Conservation (phyloP, 2,797 vertebrate species). For the Platyrinchus mystaceus region DNA sequence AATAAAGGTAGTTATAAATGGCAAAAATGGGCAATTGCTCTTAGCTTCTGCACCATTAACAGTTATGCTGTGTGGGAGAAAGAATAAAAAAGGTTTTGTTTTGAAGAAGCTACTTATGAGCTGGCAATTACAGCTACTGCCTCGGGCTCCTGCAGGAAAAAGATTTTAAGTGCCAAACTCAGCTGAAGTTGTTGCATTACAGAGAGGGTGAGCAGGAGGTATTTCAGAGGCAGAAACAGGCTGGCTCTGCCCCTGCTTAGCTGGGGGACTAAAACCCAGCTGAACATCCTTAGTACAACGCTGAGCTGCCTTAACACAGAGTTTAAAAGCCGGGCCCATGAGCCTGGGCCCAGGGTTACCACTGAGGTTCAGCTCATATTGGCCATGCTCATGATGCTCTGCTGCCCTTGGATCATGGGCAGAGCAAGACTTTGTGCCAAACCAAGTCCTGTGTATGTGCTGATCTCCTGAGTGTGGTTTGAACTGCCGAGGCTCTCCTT, state of each 20-base stretch:
- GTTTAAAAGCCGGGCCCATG: not conserved
- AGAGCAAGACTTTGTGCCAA: not conserved
- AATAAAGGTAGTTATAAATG: not conserved
- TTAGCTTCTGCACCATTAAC: not conserved
- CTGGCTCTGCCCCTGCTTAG: not conserved
- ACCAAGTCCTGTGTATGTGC: rapidly evolving
- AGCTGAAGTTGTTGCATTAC: not conserved
- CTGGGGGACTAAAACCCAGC: not conserved
- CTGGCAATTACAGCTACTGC: constrained; percentile 20
- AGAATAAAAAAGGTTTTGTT: constrained; percentile 16
- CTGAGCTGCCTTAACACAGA: not conserved
- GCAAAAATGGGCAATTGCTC: not conserved
- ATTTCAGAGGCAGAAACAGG: not conserved
- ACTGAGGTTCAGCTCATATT: rapidly evolving
- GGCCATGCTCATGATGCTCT: rapidly evolving
- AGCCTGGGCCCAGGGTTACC: not conserved
- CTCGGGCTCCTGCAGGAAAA: not conserved
- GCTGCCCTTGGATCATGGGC: not conserved
- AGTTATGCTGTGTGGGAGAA: not conserved
- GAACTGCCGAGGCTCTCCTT: not conserved
- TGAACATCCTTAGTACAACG: rapidly evolving
- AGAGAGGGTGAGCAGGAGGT: not conserved
- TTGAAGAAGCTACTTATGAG: not conserved
- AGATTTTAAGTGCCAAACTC: not conserved
- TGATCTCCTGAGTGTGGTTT: rapidly evolving